A percentile compares a stretch with the other conserved stretches of the same genome.
These are phyloP conservation scores for Picathartes gymnocephalus DNA, from an alignment of 2,113 vertebrate species.

Conservation along the genomic window DNA sequence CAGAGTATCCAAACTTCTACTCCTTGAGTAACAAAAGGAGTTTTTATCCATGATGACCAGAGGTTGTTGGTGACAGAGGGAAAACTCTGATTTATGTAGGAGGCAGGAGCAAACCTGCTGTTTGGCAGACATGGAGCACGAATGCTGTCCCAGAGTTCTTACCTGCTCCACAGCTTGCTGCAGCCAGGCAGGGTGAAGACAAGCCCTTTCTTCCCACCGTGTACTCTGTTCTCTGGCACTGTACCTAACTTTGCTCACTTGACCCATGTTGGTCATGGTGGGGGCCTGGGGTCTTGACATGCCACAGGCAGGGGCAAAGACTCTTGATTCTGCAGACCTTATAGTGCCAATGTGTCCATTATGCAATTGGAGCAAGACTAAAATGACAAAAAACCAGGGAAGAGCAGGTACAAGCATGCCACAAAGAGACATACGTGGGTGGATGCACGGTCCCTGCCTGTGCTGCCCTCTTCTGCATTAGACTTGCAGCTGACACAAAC, in stretches of 20 bases:
- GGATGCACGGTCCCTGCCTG: not conserved
- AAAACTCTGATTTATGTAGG: not conserved
- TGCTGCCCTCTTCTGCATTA: not conserved
- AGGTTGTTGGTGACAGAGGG: not conserved
- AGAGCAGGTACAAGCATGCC: not conserved
- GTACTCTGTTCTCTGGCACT: not conserved
- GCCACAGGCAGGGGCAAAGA: not conserved
- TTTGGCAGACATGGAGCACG: not conserved
- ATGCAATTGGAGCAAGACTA: not conserved
- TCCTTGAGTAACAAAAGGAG: not conserved
- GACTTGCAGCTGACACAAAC: not conserved
- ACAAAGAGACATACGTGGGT: fast-evolving
- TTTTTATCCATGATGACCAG: not conserved
- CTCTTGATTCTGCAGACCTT: not conserved
- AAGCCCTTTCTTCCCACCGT: not conserved
- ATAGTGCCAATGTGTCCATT: fast-evolving
- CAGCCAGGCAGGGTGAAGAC: not conserved
- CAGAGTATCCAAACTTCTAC: not conserved
- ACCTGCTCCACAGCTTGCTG: not conserved
- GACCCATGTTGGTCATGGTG: not conserved
- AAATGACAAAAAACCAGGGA: not conserved
- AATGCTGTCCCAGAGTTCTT: not conserved
- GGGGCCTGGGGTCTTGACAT: not conserved
- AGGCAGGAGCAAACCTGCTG: not conserved
- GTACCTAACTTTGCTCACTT: not conserved